These are phyloP conservation scores for Agonopterix alstromeriana DNA, from an alignment of 2,888 invertebrate genomes.

Conservation along the genomic window DNA sequence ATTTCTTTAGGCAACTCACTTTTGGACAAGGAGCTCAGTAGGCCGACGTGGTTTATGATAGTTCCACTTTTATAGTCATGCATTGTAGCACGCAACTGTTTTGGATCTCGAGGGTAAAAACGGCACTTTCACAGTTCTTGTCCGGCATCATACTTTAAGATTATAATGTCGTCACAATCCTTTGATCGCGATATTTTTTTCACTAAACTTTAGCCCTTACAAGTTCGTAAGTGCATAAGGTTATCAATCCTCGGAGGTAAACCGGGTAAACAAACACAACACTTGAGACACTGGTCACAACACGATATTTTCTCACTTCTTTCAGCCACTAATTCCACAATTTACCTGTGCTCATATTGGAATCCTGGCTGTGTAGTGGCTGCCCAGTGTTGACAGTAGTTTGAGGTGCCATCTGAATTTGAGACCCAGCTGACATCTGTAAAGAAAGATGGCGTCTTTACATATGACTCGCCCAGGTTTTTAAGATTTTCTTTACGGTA, in stretches of 20 bases:
- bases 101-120: conserved; percentile 54
- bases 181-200: conserved; percentile 44
- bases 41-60: conserved; percentile 65
- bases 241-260: conserved; percentile 32
- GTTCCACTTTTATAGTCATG: conserved; percentile 69
- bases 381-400: conserved; percentile 89
- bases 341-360: conserved; percentile 97
- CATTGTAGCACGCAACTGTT: conserved; percentile 62
- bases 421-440: conserved; percentile 97
- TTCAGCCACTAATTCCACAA: conserved; percentile 50
- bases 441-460: conserved; percentile 79
- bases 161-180: conserved; percentile 64
- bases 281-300: conserved; percentile 50
- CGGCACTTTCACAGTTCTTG: conserved; percentile 67
- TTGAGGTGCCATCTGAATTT: conserved; percentile 98
- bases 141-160: conserved; percentile 64
- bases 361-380: conserved; percentile 95
- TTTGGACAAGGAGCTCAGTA: conserved; percentile 65
- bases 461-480: conserved; percentile 70
- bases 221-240: conserved; percentile 37
- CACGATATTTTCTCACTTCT: conserved; percentile 42
- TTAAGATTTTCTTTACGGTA: conserved; percentile 34
- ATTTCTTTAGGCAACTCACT: conserved; percentile 40
- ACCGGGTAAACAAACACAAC: conserved; percentile 47
- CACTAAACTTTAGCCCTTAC: conserved; percentile 41